A percentile compares a stretch with the other conserved stretches of the same genome.
These are phyloP conservation scores for Furnarius figulus DNA, from an alignment of 2,113 vertebrate genomes.

Conservation along the genomic window DNA sequence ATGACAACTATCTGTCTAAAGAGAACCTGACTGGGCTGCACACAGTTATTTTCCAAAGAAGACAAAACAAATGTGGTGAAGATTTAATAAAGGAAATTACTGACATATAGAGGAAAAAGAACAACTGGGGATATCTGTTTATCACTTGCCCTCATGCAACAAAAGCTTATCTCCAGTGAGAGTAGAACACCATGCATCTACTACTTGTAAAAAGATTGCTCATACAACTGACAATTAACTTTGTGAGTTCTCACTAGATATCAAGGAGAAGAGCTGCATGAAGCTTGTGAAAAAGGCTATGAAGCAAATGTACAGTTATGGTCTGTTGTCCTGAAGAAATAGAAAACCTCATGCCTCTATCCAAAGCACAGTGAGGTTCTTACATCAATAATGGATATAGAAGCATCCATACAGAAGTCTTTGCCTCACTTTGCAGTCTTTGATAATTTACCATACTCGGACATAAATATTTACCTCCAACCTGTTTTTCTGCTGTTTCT, in stretches of 20 bases:
- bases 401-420: not conserved
- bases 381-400: not conserved
- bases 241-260: not conserved
- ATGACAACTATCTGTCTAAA: not conserved
- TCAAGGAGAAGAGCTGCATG: not conserved
- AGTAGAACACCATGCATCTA: rapidly evolving
- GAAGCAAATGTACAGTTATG: not conserved
- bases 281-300: not conserved
- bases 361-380: not conserved
- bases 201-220: not conserved
- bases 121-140: not conserved
- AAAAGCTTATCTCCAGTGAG: not conserved
- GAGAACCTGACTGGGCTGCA: not conserved
- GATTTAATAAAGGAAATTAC: not conserved
- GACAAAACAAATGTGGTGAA: not conserved
- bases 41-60: not conserved
- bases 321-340: not conserved
- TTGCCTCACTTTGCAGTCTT: not conserved
- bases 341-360: not conserved
- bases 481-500: not conserved
- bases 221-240: not conserved
- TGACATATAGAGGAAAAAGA: not conserved
- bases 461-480: not conserved
- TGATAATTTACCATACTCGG: not conserved
- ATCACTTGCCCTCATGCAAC: not conserved